phyloP scores from a whole-genome alignment of 1,140 invertebrate species.

The Rhagoletis pomonella region DNA sequence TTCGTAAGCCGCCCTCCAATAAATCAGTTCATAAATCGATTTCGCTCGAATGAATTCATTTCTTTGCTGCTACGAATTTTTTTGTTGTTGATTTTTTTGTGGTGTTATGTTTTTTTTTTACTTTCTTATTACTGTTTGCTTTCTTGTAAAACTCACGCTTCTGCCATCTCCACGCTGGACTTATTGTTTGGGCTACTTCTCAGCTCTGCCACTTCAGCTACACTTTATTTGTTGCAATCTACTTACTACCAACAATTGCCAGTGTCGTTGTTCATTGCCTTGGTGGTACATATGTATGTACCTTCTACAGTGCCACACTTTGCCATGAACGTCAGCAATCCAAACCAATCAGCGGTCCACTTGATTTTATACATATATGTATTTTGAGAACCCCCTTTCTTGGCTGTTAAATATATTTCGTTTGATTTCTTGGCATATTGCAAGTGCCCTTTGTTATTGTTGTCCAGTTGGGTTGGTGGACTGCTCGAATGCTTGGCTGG shows the following conservation, averaged over 20 bases:
- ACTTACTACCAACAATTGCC: constrained; percentile 46
- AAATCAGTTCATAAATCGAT: constrained; percentile 58
- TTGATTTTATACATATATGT: constrained; percentile 25
- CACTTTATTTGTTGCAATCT: constrained; percentile 41
- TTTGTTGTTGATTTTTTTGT: constrained; percentile 18
- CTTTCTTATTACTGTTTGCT: too few species aligned
- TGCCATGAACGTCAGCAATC: constrained; percentile 8
- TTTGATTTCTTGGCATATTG: constrained; percentile 22
- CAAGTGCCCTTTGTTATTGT: constrained; percentile 18
- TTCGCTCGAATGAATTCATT: constrained; percentile 54
- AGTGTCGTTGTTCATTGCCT: background rate
- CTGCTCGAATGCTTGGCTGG: background rate
- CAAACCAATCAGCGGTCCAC: constrained; percentile 33
- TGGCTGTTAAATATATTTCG: background rate
- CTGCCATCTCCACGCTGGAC: background rate
- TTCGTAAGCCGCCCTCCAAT: constrained; percentile 57
- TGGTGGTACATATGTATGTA: background rate
- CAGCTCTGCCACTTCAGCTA: background rate
- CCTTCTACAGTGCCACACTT: background rate
- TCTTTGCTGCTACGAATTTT: background rate
- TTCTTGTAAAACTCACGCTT: background rate
- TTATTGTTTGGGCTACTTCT: background rate
- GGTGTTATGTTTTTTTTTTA: constrained; percentile 31
- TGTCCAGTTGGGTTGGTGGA: background rate
- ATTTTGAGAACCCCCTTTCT: constrained; percentile 11